These are phyloP conservation scores for Nylanderia fulva DNA, from an alignment of 1,140 invertebrate species.

Conservation along the genomic window DNA sequence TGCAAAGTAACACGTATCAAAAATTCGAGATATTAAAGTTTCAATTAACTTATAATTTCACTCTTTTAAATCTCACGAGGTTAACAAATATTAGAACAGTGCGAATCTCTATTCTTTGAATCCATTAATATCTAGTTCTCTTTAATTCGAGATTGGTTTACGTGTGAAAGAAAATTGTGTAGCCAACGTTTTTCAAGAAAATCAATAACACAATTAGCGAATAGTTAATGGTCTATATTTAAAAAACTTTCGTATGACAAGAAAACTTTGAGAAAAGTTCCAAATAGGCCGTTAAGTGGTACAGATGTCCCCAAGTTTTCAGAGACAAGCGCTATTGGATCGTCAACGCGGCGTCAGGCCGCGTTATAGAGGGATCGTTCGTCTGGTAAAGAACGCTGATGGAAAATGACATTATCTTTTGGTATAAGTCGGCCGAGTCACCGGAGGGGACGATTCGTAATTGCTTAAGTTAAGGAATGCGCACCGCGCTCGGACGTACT, in stretches of 20 bases:
- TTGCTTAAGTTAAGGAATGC: slow-evolving; percentile 81
- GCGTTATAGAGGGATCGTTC: slow-evolving; percentile 51
- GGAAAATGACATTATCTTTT: slow-evolving; percentile 79
- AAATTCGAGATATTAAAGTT: slow-evolving; percentile 42
- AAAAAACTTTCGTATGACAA: not conserved
- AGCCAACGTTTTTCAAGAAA: not conserved
- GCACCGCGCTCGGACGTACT: slow-evolving; percentile 73
- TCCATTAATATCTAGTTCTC: not conserved
- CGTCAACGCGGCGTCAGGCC: slow-evolving; percentile 17
- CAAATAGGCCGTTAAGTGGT: slow-evolving; percentile 33
- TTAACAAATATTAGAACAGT: not conserved
- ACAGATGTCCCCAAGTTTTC: slow-evolving; percentile 27
- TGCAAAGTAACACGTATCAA: slow-evolving; percentile 17
- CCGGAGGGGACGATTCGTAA: slow-evolving; percentile 77
- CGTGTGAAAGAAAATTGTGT: not conserved
- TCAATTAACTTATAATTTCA: slow-evolving; percentile 37
- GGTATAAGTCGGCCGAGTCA: slow-evolving; percentile 75
- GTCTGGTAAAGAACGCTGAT: slow-evolving; percentile 71
- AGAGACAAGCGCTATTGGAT: slow-evolving; percentile 46
- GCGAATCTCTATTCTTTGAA: not conserved
- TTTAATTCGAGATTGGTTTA: not conserved
- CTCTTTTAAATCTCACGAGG: not conserved
- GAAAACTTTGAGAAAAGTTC: slow-evolving; percentile 3
- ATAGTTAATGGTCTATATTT: not conserved
- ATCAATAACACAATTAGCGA: not conserved